Base-by-base conservation (phyloP, 2,797 vertebrate species). In the Chelon labrosus region DNA sequence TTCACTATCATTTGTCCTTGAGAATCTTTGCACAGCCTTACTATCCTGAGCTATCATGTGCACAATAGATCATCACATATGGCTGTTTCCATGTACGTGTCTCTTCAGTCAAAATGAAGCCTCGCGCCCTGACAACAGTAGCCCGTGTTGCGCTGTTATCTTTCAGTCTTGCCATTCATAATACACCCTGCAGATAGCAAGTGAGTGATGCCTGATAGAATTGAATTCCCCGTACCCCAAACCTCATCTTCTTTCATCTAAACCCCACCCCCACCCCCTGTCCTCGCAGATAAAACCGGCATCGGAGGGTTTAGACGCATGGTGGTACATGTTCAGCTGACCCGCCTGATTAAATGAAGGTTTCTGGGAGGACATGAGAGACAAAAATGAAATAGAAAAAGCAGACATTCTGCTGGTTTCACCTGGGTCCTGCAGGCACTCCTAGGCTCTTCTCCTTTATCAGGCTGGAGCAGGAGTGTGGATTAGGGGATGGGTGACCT, bases 401-500 rank as follows among this genome's bases (percentile, higher is more conserved):
- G 60, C 54, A 65, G 52, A 58, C 49, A 70, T 62, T 63, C 50
- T 56, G 54, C 47, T 11, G 31, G 63, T 51, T 83, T 63, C 54
- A 68, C 61, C 79, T 77, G 74, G 73, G 63, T 82, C 75, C 84
- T 67, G 67, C 74, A 80, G 78, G 67, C 70, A 44, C 77, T 85
- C 71, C 53, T 22, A 69, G 60, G 73, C 55, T 62, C 60, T 39
- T 44, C 67, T 53, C 61, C 55, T 84, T 94, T 94, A 94, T 94
- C 93, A 47, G 82, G 42, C 73, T 52, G 12, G 62, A 81, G 74
- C 92, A 92, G 88, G 53, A 86, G 77, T 79, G 53, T 77, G 85
- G 87, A 90, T 91, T 88, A 89, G 75, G 31, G 60, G 56, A 49
- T 55, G 60, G 70, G 69, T 90, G 87, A 92, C 90, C 88, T 92